Conservation (phyloP, 2,888 invertebrate genomes). For the Xylota sylvarum region DNA sequence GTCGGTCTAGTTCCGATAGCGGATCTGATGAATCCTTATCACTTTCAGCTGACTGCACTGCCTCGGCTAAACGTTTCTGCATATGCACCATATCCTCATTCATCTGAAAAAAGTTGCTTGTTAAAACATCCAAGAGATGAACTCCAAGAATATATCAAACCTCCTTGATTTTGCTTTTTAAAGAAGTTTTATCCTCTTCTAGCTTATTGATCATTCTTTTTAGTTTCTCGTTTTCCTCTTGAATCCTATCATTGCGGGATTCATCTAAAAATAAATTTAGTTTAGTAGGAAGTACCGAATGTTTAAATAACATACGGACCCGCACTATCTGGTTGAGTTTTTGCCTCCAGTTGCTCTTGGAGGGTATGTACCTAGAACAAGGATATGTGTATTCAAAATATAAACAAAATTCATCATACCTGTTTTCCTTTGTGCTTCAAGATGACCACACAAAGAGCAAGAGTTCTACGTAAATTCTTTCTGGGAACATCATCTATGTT, state of each 20-base stretch:
- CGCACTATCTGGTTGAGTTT: slow-evolving; percentile 73
- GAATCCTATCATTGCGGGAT: slow-evolving; percentile 79
- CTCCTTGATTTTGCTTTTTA: slow-evolving; percentile 81
- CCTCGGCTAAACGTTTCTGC: slow-evolving; percentile 82
- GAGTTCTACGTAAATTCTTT: slow-evolving; percentile 82
- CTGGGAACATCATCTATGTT: slow-evolving; percentile 82
- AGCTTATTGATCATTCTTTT: slow-evolving; percentile 82
- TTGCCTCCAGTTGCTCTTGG: slow-evolving; percentile 78
- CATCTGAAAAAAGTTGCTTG: slow-evolving; percentile 77
- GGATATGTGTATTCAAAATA: background rate
- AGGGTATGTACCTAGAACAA: slow-evolving; percentile 65
- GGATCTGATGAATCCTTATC: slow-evolving; percentile 86
- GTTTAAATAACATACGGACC: slow-evolving; percentile 61
- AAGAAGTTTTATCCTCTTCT: slow-evolving; percentile 81
- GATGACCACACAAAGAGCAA: slow-evolving; percentile 82
- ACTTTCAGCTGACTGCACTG: slow-evolving; percentile 81
- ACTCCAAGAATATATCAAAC: slow-evolving; percentile 67
- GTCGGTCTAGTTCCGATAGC: slow-evolving; percentile 85
- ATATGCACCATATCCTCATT: slow-evolving; percentile 82
- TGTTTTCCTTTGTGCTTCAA: slow-evolving; percentile 82
- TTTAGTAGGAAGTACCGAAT: background rate
- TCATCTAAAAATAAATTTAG: slow-evolving; percentile 71
- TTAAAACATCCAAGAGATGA: background rate
- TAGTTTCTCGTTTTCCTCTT: slow-evolving; percentile 83
- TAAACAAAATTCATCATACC: slow-evolving; percentile 70